These are phyloP conservation scores for Schrankia costaestrigalis DNA, from an alignment of 2,888 invertebrate species.

Conservation along the genomic window DNA sequence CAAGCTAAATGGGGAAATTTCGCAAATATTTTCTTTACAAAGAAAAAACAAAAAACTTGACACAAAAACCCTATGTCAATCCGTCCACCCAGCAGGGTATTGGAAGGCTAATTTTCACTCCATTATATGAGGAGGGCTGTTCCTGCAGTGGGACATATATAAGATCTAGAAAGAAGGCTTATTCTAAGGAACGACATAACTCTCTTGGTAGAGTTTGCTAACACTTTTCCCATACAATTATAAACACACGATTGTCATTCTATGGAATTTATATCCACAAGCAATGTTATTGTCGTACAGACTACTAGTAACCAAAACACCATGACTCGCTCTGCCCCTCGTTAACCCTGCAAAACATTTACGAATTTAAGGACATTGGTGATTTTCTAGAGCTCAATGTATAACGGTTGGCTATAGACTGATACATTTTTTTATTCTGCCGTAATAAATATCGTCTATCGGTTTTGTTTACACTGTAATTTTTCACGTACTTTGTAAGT, in stretches of 20 bases:
- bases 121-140: too few relatives aligned
- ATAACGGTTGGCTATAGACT: constrained; percentile 23
- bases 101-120: too few relatives aligned
- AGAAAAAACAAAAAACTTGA: too few relatives aligned
- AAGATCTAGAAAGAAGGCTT: too few relatives aligned
- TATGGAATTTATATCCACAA: constrained; percentile 30
- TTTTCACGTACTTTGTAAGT: constrained; percentile 18
- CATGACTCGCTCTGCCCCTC: constrained; percentile 25
- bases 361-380: constrained; percentile 9
- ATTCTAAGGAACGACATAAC: too few relatives aligned
- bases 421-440: constrained; percentile 28
- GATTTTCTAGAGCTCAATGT: constrained; percentile 23
- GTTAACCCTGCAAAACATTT: constrained; percentile 12
- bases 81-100: too few relatives aligned
- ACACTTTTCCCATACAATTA: too few relatives aligned
- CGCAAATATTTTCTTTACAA: too few relatives aligned
- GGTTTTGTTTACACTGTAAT: constrained; percentile 33
- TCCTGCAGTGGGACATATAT: too few relatives aligned
- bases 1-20: too few relatives aligned
- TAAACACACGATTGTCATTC: constrained; percentile 18
- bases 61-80: too few relatives aligned
- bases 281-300: constrained; percentile 44
- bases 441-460: constrained; percentile 31
- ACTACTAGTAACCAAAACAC: constrained; percentile 32
- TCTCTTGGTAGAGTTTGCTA: too few relatives aligned